Evolutionary conservation across 2,888 invertebrate genomes (phyloP), one percentile per base, ranked within the genome.

Genomic region (Icerya purchasi): DNA sequence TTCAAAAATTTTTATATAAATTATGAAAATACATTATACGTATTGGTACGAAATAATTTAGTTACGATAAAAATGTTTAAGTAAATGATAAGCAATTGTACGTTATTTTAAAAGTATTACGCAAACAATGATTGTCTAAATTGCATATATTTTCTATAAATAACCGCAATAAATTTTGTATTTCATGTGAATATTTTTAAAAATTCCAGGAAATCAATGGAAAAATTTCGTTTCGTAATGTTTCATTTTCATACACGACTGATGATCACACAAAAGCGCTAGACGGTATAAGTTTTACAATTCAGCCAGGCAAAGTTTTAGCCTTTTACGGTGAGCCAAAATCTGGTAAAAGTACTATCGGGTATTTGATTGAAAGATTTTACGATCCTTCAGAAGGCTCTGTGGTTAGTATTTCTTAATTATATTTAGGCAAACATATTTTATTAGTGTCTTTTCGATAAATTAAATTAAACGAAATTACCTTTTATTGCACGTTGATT

Each of bases 161-260:
- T 21, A 19, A n/a, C 19, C 23, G 23, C 55, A 22, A 1, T 18
- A 2, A 2, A 2, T 2, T 14, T 54, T 54, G 18, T 54, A 2
- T 2, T 8, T 8, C 8, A 14, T 49, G 10, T 49, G 14, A 49
- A 18, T 53, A 8, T n/a, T 10, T 53, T 53, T 53, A 18, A 18
- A 53, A 22, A n/a, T 55, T 53, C 1, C 22, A 63, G 63, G 60
- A 60, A 49, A 61, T 63, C 18, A 72, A 76, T 18, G 86, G 85
- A 0, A 78, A 80, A 61, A 81, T 91, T 61, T 77, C 78, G 63
- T 80, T 92, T 64, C 77, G 76, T 63, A 75, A 84, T 66, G 81
- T 91, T 0, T 74, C 78, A 50, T 92, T 92, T 70, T 75, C 79
- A 57, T 92, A 92, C 72, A 91, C 91, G 0, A 82, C 87, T 0